Base-by-base conservation (phyloP, 2,113 vertebrate species). In the Epinephelus fuscoguttatus region DNA sequence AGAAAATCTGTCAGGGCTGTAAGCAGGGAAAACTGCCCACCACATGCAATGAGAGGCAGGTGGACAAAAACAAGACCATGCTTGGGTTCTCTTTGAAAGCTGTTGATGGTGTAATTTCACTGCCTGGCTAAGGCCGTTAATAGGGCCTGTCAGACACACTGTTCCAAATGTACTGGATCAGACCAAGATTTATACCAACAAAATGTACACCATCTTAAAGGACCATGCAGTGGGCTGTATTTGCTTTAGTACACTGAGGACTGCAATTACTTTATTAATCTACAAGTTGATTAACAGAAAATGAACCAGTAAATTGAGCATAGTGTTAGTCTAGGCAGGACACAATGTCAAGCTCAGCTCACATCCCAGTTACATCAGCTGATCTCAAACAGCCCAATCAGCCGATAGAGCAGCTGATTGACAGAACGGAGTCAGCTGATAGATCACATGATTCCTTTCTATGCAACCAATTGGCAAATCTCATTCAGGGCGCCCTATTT, bases 1-100 rank as follows among this genome's bases (percentile, higher is more conserved):
- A 81, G 73, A 83, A 84, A 85, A 85, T 82, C 84, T 68, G 82
- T 91, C 73, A 81, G 69, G 59, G 53, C n/a, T 71, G 62, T 81
- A 73, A 72, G 81, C 18, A 45, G n/a, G 27, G 49, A 78, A 84
- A 85, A 80, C 45, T 64, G 72, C 33, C 61, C 59, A 63, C 67
- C 66, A 70, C 73, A 57, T 71, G 63, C 42, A 75, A 61, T 4
- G 66, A 78, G 81, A 66, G 59, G 60, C 75, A 86, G 78, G 74
- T 82, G 59, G 47, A 81, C 42, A 63, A 59, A 84, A 81, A 82
- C 40, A 75, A 73, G 21, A 55, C 3, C 10, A 25, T 23, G 78
- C 15, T 33, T 45, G 27, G 56, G 55, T 42, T 82, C 69, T 47
- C 25, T 77, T 52, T 82, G 49, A 81, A 63, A 75, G n/a, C 61